phyloP scores from a whole-genome alignment of 2,113 vertebrate genomes.

The Ifrita kowaldi region DNA sequence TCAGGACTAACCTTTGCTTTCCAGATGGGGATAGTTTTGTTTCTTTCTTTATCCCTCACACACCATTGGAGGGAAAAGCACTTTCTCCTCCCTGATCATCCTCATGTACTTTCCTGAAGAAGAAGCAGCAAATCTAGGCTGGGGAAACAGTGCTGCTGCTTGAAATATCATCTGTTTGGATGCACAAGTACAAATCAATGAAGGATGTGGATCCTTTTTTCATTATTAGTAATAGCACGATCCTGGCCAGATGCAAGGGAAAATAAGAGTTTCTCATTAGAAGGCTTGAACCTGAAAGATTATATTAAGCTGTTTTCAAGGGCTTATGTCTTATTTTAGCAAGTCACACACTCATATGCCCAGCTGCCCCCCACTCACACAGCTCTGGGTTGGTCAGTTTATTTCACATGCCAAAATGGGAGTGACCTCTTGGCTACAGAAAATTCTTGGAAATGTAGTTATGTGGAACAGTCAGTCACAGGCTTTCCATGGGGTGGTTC shows the following conservation, averaged over 20 bases:
- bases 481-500: not conserved
- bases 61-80: not conserved
- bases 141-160: not conserved
- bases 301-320: conserved; percentile 24
- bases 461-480: not conserved
- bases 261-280: not conserved
- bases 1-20: conserved; percentile 26
- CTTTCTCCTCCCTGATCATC: not conserved
- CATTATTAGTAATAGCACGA: not conserved
- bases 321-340: conserved; percentile 21
- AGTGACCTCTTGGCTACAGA: not conserved
- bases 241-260: not conserved
- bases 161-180: not conserved
- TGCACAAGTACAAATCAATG: not conserved
- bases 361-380: not conserved
- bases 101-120: not conserved
- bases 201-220: not conserved
- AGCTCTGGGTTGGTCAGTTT: not conserved
- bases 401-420: not conserved
- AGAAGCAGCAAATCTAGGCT: not conserved
- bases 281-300: not conserved
- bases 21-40: conserved; percentile 2
- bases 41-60: not conserved
- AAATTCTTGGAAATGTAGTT: not conserved
- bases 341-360: not conserved